Conservation (phyloP, 1,140 invertebrate genomes). For the Arctopsyche grandis region DNA sequence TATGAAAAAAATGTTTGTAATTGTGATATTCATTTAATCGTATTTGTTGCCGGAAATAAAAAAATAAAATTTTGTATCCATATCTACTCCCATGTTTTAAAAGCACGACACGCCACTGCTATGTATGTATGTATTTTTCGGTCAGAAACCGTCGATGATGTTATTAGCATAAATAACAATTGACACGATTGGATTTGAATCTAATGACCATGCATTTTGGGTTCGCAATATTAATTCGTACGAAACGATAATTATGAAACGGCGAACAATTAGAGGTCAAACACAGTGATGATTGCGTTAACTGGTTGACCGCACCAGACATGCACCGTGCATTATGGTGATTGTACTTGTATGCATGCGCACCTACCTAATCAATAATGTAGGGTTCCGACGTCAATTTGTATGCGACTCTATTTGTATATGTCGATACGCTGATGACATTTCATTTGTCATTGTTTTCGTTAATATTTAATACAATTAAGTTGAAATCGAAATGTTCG, state of each 20-base stretch:
- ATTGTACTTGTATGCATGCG: conserved; percentile 12
- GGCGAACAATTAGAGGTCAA: conserved; percentile 51
- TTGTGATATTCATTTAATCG: too few species aligned
- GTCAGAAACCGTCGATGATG: conserved; percentile 1
- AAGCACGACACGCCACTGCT: too few species aligned
- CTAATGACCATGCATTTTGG: conserved; percentile 37
- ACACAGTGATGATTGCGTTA: conserved; percentile 53
- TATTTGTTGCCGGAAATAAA: too few species aligned
- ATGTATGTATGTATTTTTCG: too few species aligned
- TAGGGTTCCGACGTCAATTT: not conserved
- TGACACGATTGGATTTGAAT: conserved; percentile 38
- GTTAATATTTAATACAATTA: too few species aligned
- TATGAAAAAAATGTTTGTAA: too few species aligned
- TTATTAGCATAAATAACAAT: conserved; percentile 47
- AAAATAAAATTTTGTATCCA: too few species aligned
- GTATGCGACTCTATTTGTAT: not conserved
- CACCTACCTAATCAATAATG: not conserved
- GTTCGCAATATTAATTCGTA: conserved; percentile 49
- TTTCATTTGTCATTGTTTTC: not conserved
- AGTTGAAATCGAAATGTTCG: too few species aligned
- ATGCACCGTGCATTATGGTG: conserved; percentile 37
- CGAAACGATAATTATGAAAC: conserved; percentile 53
- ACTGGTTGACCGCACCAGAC: conserved; percentile 37
- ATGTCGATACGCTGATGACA: not conserved
- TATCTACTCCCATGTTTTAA: too few species aligned